Conservation (phyloP, 2,888 invertebrate species). For the Neoitamus cyanurus region DNA sequence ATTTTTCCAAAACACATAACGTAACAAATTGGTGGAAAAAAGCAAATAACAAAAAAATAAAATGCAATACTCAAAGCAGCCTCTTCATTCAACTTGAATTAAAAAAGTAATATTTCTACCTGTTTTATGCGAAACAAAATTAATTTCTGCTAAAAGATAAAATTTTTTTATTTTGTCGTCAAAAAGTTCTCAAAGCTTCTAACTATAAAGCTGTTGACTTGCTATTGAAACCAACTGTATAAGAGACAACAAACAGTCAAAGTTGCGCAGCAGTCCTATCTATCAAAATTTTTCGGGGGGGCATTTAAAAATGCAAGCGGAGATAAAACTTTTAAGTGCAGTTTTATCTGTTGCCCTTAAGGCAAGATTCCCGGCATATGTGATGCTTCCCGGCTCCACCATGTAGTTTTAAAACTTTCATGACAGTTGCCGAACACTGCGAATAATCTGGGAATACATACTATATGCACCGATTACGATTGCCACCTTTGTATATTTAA, state of each 20-base stretch:
- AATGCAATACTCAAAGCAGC: no score
- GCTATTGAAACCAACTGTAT: neutral
- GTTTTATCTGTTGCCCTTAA: neutral
- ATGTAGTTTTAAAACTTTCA: neutral
- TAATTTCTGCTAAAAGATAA: neutral
- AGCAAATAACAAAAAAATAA: no score
- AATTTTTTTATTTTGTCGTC: neutral
- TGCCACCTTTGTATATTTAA: neutral
- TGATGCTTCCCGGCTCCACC: neutral
- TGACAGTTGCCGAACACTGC: neutral
- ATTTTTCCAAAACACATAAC: no score
- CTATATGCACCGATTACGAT: neutral
- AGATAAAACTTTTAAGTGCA: neutral
- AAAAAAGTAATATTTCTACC: no score
- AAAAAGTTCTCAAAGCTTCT: neutral
- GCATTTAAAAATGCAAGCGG: neutral
- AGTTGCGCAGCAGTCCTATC: neutral
- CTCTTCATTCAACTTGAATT: no score
- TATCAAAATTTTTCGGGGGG: neutral
- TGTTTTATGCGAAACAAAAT: neutral
- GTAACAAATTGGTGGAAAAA: no score
- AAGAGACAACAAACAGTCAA: neutral
- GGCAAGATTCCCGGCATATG: neutral
- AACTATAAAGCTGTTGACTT: neutral
- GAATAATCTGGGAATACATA: neutral